A percentile compares a stretch with the other conserved stretches of the same genome.
phyloP scores from a whole-genome alignment of 2,113 vertebrate genomes.

The Nestor notabilis region DNA sequence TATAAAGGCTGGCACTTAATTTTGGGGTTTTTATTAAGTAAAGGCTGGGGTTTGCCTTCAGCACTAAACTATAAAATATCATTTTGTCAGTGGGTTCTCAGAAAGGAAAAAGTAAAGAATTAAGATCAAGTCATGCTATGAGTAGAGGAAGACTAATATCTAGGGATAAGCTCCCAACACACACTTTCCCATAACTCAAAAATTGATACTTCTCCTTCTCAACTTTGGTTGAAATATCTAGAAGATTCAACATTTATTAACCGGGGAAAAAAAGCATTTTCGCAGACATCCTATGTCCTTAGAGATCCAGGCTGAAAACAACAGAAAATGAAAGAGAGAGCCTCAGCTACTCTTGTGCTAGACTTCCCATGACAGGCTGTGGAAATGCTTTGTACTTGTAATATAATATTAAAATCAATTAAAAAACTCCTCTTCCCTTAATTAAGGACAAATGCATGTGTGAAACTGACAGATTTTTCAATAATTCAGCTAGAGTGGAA shows the following conservation, averaged over 20 bases:
- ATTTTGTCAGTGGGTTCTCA: not conserved
- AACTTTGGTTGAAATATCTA: not conserved
- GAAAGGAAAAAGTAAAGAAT: not conserved
- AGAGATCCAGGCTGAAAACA: not conserved
- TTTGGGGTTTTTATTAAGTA: not conserved
- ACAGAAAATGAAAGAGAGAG: not conserved
- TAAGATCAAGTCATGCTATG: not conserved
- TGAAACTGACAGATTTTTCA: not conserved
- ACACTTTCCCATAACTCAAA: not conserved
- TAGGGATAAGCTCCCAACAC: not conserved
- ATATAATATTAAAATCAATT: conserved; percentile 2
- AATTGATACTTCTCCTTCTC: not conserved
- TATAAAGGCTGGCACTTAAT: not conserved
- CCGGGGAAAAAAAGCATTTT: not conserved
- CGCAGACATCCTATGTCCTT: not conserved
- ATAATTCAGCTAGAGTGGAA: not conserved
- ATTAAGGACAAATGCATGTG: not conserved
- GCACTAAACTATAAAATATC: not conserved
- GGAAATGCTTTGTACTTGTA: not conserved
- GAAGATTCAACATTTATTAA: not conserved
- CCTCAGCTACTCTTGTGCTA: not conserved
- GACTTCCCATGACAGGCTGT: not conserved
- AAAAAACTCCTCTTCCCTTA: not conserved
- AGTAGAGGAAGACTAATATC: not conserved
- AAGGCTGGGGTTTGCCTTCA: not conserved